Base-by-base conservation (phyloP, 2,113 vertebrate genomes). In the Hepsetus odoe region DNA sequence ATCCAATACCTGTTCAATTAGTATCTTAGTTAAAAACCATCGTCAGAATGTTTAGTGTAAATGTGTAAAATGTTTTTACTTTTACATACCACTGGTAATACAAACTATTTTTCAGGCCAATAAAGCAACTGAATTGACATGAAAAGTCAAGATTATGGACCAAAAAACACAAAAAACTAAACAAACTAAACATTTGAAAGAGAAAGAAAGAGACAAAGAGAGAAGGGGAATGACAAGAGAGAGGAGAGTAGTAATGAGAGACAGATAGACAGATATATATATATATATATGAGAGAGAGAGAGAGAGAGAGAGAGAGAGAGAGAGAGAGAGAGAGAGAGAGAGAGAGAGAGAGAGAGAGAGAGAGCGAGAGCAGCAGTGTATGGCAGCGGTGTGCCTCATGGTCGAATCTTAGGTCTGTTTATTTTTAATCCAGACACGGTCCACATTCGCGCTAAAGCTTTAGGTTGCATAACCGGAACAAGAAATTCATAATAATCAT, bases 401-500 rank as follows among this genome's bases (percentile, higher is more conserved):
- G 80, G 83, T 87, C 82, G 30, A 3, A 71, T 77, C 64, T 72
- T 72, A 78, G 55, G 84, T 79, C 80, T 70, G 61, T 66, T 80
- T 78, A 22, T 70, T 83, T n/a, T 81, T 82, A 82, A 82, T 79
- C 67, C 76, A 13, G 73, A 76, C 72, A 76, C 79, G 67, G 67
- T 82, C 73, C 68, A 83, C 77, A 80, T 83, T 77, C 85, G 68
- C 42, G 46, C 79, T 82, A 79, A 83, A 74, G 85, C 71, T 65
- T 22, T 51, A 26, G 76, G 77, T 89, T 90, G 82, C 76, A 51
- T 89, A 89, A 91, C 77, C 62, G 16, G 62, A 77, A 84, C 70
- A 87, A 76, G 74, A 86, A 80, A 84, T 73, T 51, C 40, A 74
- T 22, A 38, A 83, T 79, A 87, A 80, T 79, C 82, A 77, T 80